Evolutionary conservation across 2,797 vertebrate species (phyloP), one percentile per base, ranked within the genome.

Genomic region (Sitta carolinensis): DNA sequence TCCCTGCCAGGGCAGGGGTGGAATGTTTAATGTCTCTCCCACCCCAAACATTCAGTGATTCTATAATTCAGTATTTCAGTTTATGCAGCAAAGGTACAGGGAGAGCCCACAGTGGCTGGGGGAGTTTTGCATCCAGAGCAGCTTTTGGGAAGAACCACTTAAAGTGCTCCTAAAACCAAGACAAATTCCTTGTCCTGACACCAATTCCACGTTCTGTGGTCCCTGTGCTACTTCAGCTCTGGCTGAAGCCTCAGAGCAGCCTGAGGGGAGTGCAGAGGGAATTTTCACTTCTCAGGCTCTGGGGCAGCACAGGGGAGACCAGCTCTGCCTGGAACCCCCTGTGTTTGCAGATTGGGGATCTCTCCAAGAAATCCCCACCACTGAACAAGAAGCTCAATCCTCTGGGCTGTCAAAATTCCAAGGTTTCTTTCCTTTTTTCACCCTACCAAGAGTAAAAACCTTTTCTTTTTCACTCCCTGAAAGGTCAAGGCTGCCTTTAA

Each of bases 401-500:
- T 36, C 10, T 50, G 48, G 4, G 7, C 2, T 59, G 75, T 79
- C 17, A 68, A 47, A 57, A 29, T 43, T 63, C 13, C 36, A 61
- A 61, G 2, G 2, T 40, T 59, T 54, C 23, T 34, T 81, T 77
- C 23, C 20, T 84, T 67, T 67, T 82, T 62, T 54, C 43, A 34
- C 16, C 5, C 30, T 67, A 11, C 27, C 11, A 30, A 32, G 70
- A 79, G 3, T 62, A 70, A 91, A 87, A 85, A 64, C 36, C 8
- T 43, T 22, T 84, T 75, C 3, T 69, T 90, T 90, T 87, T 66
- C 70, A 48, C 45, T 47, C 51, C 15, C 72, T 27, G n/a, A 92
- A 92, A 99, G 99, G 98, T 99, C 11, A 96, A 98, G 69, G 99
- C 98, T 16, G 97, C 96, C 4, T 99, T 99, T 94, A 99, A 98